A percentile compares a stretch with the other conserved stretches of the same genome.
Conservation (phyloP, 2,888 invertebrate genomes). For the Sarcophaga variegata region DNA sequence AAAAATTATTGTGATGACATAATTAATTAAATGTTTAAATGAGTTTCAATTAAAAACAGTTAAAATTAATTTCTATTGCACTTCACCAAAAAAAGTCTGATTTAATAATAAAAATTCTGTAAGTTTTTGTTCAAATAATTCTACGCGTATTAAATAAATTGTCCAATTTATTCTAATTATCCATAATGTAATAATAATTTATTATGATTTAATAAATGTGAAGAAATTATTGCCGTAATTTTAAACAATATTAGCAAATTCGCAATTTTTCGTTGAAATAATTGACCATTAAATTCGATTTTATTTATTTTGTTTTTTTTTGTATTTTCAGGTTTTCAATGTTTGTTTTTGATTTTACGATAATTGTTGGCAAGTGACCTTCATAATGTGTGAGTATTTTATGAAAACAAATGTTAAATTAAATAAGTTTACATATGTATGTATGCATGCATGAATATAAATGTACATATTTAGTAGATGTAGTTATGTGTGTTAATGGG, state of each 20-base stretch:
- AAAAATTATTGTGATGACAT: too few species aligned
- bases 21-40: too few species aligned
- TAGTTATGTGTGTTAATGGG: too few species aligned
- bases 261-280: not conserved
- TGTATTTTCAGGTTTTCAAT: not conserved
- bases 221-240: not conserved
- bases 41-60: too few species aligned
- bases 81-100: too few species aligned
- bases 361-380: slow-evolving; percentile 32
- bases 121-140: not conserved
- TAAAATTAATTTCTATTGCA: too few species aligned
- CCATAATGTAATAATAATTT: not conserved
- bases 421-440: not conserved
- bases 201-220: not conserved
- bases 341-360: not conserved
- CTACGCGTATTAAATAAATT: not conserved
- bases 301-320: too few species aligned
- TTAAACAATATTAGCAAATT: not conserved
- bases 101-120: too few species aligned
- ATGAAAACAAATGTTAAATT: slow-evolving; percentile 3
- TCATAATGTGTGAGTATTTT: slow-evolving; percentile 14
- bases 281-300: not conserved
- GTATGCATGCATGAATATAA: too few species aligned
- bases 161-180: not conserved
- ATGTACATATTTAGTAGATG: too few species aligned